Evolutionary conservation across 2,113 vertebrate genomes (phyloP).

Genomic region (Zingel zingel): DNA sequence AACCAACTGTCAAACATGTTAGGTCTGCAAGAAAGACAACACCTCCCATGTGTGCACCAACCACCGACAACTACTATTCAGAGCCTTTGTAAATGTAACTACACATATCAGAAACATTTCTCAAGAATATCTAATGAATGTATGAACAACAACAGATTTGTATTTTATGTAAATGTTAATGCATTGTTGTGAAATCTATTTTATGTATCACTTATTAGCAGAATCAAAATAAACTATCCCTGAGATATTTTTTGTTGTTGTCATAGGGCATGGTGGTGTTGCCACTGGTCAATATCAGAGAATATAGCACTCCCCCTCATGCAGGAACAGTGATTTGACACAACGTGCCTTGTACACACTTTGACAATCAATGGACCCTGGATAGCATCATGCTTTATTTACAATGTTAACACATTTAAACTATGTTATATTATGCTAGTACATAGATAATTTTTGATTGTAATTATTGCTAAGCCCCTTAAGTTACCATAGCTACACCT

Average conservation of each 20-base stretch:
- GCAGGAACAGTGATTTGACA: neutral
- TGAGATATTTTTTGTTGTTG: neutral
- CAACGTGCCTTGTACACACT: constrained; percentile 5
- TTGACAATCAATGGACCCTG: neutral
- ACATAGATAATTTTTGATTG: neutral
- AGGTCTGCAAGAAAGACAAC: constrained; percentile 3
- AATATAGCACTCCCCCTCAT: neutral
- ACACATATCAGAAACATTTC: neutral
- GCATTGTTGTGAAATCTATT: neutral
- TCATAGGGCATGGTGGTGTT: neutral
- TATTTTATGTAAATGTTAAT: constrained; percentile 20
- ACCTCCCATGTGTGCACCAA: neutral
- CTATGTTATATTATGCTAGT: no score
- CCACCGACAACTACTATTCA: neutral
- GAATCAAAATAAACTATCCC: neutral
- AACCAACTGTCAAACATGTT: constrained; percentile 24
- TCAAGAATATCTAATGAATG: constrained; percentile 2
- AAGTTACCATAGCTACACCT: neutral
- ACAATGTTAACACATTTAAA: neutral
- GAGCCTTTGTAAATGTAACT: neutral
- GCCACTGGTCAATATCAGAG: neutral
- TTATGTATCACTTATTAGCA: neutral
- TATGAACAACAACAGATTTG: neutral
- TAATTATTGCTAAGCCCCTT: neutral
- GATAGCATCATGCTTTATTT: neutral